A percentile compares a stretch with the other conserved stretches of the same genome.
Evolutionary conservation across 2,797 vertebrate genomes (phyloP).

Genomic region (Diceros bicornis): DNA sequence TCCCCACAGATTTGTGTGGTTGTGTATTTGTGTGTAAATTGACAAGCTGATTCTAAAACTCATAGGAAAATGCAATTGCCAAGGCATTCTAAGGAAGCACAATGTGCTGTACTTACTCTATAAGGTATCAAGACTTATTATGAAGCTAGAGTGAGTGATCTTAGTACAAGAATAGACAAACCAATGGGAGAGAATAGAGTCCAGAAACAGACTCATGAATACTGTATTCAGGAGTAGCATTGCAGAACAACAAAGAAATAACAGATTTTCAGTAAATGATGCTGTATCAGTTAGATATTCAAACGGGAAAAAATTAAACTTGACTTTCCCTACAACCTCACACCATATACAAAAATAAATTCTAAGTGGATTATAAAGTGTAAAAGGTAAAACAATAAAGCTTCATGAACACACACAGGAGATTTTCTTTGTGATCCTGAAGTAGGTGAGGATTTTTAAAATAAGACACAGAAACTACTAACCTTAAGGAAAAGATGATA

Average conservation of each 20-base stretch:
- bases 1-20: neutral
- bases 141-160: neutral
- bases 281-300: neutral
- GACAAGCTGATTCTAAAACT: slow-evolving; percentile 1
- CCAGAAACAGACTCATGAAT: neutral
- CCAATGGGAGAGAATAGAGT: too few species aligned
- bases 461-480: neutral
- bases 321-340: neutral
- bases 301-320: neutral
- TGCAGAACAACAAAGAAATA: neutral
- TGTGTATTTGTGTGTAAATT: neutral
- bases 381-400: neutral
- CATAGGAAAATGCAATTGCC: neutral
- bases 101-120: neutral
- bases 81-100: neutral
- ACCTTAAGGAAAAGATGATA: neutral
- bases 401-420: neutral
- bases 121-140: neutral
- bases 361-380: neutral
- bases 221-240: neutral
- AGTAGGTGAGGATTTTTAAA: neutral
- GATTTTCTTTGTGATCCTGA: neutral
- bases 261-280: neutral
- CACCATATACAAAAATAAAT: neutral
- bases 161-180: neutral